Evolutionary conservation across 2,797 vertebrate genomes (phyloP), one percentile per base, ranked within the genome.

Genomic region (Linurgus olivaceus): DNA sequence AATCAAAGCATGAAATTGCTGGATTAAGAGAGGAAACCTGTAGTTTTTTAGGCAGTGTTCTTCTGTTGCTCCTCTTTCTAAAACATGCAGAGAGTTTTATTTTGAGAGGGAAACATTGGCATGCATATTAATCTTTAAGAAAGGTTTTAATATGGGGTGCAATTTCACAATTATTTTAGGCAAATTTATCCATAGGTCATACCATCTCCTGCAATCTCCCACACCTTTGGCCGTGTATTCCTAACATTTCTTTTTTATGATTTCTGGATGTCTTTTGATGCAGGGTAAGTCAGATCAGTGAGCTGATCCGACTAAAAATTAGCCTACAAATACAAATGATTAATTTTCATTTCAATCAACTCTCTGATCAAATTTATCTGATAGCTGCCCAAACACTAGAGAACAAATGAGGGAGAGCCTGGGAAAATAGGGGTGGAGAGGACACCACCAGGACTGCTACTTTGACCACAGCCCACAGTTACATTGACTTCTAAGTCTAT

Each of bases 341-440:
- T 83, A 94, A 90, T 93, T 93, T 89, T 94, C 42, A 54, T 87
- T 96, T 87, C 91, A 86, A 92, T 94, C 75, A 83, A 0, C 38
- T 90, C 31, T 87, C 78, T 88, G 72, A 83, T 96, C 65, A 57
- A 83, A 44, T 47, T 65, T 38, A 73, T 93, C 87, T 82, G 78
- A 74, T 88, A 54, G n/a, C 82, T 91, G 61, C 42, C 72, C 57
- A 74, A 91, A 66, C 47, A 72, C 63, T 72, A 67, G 55, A 91
- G 59, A 88, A 93, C 82, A 94, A 93, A 74, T 77, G 70, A 91
- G 50, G 82, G 90, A 93, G 89, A 94, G 95, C 78, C 94, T 96
- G 95, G 94, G 96, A 96, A 96, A 95, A 95, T 52, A 65, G 88
- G 93, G 89, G 91, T 94, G 91, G 93, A 94, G 95, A 94, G 91